Percentiles rank a stretch among this genome's conserved stretches.
Evolutionary conservation across 2,888 invertebrate species (phyloP).

Genomic region (Encarsia formosa): DNA sequence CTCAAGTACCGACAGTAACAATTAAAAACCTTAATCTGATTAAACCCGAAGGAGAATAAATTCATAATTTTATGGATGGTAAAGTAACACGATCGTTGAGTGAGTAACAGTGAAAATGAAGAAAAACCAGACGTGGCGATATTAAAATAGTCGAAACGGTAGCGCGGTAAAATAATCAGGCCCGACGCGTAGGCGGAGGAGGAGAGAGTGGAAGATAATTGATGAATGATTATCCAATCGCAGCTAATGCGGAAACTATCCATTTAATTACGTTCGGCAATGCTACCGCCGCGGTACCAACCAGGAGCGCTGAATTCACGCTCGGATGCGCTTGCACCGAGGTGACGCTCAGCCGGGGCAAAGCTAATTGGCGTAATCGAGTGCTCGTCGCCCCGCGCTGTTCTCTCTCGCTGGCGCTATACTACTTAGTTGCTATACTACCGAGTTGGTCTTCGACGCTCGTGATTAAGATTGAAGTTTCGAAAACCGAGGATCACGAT

Average conservation of each 20-base stretch:
- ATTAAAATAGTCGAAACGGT: too few relatives aligned
- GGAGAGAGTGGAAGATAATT: constrained; percentile 40
- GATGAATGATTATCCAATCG: constrained; percentile 51
- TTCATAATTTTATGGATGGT: too few relatives aligned
- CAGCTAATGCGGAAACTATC: constrained; percentile 51
- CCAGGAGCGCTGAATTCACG: constrained; percentile 35
- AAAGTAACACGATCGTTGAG: neutral
- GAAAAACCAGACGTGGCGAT: too few relatives aligned
- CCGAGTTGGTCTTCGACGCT: too few relatives aligned
- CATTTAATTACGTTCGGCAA: constrained; percentile 46
- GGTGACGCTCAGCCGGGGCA: neutral
- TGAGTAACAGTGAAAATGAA: neutral
- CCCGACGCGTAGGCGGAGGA: neutral
- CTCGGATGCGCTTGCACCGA: constrained; percentile 6
- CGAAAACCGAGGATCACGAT: too few relatives aligned
- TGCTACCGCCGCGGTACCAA: constrained; percentile 44
- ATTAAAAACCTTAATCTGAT: too few relatives aligned
- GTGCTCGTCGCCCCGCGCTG: constrained; percentile 36
- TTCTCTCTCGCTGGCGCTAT: too few relatives aligned
- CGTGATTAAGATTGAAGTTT: too few relatives aligned
- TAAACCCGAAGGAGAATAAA: too few relatives aligned
- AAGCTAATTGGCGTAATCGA: constrained; percentile 48
- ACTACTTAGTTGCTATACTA: too few relatives aligned
- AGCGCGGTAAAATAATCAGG: too few relatives aligned
- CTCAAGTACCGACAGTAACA: too few relatives aligned